Percentiles rank a stretch among this genome's conserved stretches.
Evolutionary conservation across 2,113 vertebrate species (phyloP).

Genomic region (Myanophis thanlyinensis): DNA sequence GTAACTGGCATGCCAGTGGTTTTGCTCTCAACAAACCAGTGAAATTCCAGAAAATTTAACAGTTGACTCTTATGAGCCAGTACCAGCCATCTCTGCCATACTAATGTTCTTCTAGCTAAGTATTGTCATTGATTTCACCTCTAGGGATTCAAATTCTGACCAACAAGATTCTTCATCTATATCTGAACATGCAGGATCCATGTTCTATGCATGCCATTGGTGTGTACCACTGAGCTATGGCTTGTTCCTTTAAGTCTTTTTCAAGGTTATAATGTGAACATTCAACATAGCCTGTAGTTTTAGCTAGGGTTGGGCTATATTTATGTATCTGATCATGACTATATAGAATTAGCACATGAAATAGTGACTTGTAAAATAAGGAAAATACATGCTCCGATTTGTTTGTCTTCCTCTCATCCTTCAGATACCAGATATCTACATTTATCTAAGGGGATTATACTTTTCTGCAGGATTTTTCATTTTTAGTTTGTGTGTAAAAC

Average conservation of each 20-base stretch:
- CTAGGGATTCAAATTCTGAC: neutral
- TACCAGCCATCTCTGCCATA: neutral
- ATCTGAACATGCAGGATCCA: neutral
- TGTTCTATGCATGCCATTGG: neutral
- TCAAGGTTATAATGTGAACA: neutral
- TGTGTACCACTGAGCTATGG: neutral
- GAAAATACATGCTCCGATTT: neutral
- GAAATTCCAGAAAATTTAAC: neutral
- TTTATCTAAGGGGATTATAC: neutral
- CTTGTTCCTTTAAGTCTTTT: too few species aligned
- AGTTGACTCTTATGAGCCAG: neutral
- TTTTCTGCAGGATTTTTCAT: neutral
- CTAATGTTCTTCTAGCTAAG: neutral
- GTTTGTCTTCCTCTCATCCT: conserved; percentile 25
- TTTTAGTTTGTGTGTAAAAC: neutral
- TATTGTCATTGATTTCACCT: neutral
- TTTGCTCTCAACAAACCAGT: neutral
- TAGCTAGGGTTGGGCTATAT: neutral
- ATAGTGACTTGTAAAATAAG: conserved; percentile 26
- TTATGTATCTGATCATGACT: neutral
- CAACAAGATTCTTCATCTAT: neutral
- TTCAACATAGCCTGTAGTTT: neutral
- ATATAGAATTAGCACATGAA: neutral
- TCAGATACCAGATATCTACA: conserved; percentile 17
- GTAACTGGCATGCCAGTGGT: neutral